Base-by-base conservation (phyloP, 2,113 vertebrate genomes). In the Polyodon spathula region DNA sequence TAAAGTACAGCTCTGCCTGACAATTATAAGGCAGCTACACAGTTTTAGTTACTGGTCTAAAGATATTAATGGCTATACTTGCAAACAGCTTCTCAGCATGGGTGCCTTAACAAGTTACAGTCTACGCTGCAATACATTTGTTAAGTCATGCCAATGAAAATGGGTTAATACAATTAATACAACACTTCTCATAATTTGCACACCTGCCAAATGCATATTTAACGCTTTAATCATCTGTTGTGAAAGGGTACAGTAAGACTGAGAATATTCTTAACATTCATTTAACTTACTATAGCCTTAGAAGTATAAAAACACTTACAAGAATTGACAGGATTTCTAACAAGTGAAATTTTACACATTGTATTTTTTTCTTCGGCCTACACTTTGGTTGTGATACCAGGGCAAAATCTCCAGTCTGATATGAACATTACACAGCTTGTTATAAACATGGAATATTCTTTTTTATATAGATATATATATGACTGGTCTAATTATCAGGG, bases 241-340 rank as follows among this genome's bases (percentile, higher is more conserved):
- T 61, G 37, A 59, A 61, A 55, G 16, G 27, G 70, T 46, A 55
- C 40, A 72, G 72, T 74, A 72, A 76, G 59, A 81, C 64, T 63
- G 76, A 78, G 66, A 79, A 61, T 43, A 71, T 63, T 44, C 67
- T 68, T 66, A 63, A 58, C 61, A 57, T 39, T 73, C 58, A 16
- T 60, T 58, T 64, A 64, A 57, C 52, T 48, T 59, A 65, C 48
- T 52, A 64, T 58, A 54, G 52, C 56, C 68, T 77, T 78, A 78
- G 59, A 65, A 68, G 58, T 74, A 44, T 17, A 66, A 58, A 62
- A 69, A 56, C 69, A 71, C 73, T 83, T 82, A 81, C 79, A 79
- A 83, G 80, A 85, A 86, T 73, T 75, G 76, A 67, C 71, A 68
- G 60, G 63, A 71, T 56, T 59, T 37, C 59, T 79, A 69, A 78